Evolutionary conservation across 35 echinoderm and acorn worm genomes (phyloP), one percentile per base, ranked within the genome.

Genomic region (Ptychodera flava): DNA sequence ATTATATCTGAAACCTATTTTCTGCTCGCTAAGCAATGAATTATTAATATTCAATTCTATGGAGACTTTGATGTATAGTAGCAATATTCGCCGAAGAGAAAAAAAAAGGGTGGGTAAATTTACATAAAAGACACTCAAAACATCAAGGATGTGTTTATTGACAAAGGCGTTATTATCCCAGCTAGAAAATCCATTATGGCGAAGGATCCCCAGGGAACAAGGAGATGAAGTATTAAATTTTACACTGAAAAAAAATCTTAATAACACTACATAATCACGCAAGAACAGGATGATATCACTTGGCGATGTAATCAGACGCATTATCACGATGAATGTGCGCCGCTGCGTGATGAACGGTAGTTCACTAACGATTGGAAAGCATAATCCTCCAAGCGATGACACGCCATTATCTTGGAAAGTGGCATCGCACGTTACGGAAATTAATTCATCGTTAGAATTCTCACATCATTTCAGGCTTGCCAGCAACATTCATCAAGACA

Each of bases 361-460:
- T 64, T 6, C 22, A 22, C 45, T 64, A 64, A 22, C 22, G 6
- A 22, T 22, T 64, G 45, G 22, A 64, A 64, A 64, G 45, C 45
- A 64, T 64, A 22, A 64, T 64, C 45, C 45, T 64, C 45, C 6
- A 6, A 22, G 45, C 45, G 22, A 64, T 64, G 45, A 64, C 45
- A 64, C 6, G 6, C 45, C 45, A 64, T 64, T 64, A 64, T 64
- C 45, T 64, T 22, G 6, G 6, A 64, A 64, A 64, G 45, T 64
- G 45, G 45, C 45, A 64, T 64, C 45, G 22, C 45, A 64, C 45
- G 45, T 64, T 64, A 64, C 22, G 45, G 45, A 64, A 64, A 64
- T 64, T 64, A 64, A 64, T 64, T 64, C 45, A 64, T 64, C 45
- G 45, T 64, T 64, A 64, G 45, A 64, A 64, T 64, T 64, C 45